A percentile compares a stretch with the other conserved stretches of the same genome.
Conservation (phyloP, 2,888 invertebrate species). For the Nephrocerus scutellatus region DNA sequence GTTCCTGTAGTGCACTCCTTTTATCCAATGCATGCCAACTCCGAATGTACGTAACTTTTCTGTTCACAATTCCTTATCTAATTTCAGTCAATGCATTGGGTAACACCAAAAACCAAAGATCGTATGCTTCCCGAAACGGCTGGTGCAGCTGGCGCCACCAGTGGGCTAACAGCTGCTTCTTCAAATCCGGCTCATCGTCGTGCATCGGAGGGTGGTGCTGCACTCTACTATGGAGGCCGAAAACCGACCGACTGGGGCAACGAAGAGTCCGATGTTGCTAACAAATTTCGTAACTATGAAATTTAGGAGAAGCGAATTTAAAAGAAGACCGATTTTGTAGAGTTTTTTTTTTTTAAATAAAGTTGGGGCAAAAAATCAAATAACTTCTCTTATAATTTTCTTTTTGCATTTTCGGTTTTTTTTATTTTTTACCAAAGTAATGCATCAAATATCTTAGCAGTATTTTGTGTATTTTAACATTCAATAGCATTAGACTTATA, state of each 20-base stretch:
- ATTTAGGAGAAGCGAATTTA: conserved; percentile 55
- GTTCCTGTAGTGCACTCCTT: too few species aligned
- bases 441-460: too few species aligned
- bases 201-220: conserved; percentile 83
- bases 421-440: conserved; percentile 6
- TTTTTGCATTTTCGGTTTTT: conserved; percentile 8
- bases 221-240: conserved; percentile 58
- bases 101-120: conserved; percentile 81
- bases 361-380: not conserved
- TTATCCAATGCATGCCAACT: too few species aligned
- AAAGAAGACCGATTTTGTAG: conserved; percentile 6
- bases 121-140: conserved; percentile 66
- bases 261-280: conserved; percentile 74
- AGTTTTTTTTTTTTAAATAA: conserved; percentile 2
- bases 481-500: too few species aligned
- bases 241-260: conserved; percentile 60
- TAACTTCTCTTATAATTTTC: conserved; percentile 5
- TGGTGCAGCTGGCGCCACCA: conserved; percentile 39
- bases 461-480: too few species aligned
- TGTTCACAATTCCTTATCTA: too few species aligned
- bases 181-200: conserved; percentile 59
- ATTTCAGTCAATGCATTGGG: conserved; percentile 96
- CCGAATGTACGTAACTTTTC: too few species aligned
- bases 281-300: conserved; percentile 86
- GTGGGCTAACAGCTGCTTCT: conserved; percentile 53